Evolutionary conservation across 2,888 invertebrate species (phyloP).

Genomic region (Drosophila monieri): DNA sequence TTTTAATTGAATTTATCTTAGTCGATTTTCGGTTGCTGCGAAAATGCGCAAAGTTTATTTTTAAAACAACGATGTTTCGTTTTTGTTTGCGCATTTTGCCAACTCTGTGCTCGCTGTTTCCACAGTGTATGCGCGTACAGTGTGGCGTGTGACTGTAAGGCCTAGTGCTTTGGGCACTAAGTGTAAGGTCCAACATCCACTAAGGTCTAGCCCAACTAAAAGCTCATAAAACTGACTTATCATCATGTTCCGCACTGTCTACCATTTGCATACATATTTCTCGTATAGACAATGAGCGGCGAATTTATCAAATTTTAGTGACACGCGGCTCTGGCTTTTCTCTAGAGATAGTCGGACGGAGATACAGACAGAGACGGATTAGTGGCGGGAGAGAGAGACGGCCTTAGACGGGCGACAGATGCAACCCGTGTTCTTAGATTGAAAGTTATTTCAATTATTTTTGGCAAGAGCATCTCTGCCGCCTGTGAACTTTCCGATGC

Average conservation of each 20-base stretch:
- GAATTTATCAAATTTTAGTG: constrained; percentile 70
- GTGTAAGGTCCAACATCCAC: no score
- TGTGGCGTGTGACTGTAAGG: constrained; percentile 7
- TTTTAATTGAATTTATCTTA: constrained; percentile 68
- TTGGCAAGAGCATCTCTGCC: constrained; percentile 52
- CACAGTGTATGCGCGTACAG: constrained; percentile 13
- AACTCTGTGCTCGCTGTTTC: constrained; percentile 39
- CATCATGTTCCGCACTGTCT: constrained; percentile 8
- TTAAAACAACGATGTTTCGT: constrained; percentile 46
- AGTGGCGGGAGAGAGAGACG: not conserved
- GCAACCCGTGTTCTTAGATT: constrained; percentile 44
- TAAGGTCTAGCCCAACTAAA: not conserved
- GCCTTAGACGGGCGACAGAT: constrained; percentile 16
- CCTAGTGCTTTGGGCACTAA: not conserved
- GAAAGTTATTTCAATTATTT: constrained; percentile 71
- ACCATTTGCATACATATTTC: constrained; percentile 20
- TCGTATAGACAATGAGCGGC: constrained; percentile 57
- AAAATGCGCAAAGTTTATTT: constrained; percentile 67
- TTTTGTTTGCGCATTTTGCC: constrained; percentile 53
- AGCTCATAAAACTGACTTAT: not conserved
- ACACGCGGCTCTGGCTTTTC: constrained; percentile 54
- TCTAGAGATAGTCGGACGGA: constrained; percentile 29
- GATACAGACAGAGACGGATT: constrained; percentile 16
- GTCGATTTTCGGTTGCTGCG: constrained; percentile 47
- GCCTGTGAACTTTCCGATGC: constrained; percentile 53